A percentile compares a stretch with the other conserved stretches of the same genome.
Conservation (phyloP, 2,113 vertebrate species). For the Sula dactylatra region DNA sequence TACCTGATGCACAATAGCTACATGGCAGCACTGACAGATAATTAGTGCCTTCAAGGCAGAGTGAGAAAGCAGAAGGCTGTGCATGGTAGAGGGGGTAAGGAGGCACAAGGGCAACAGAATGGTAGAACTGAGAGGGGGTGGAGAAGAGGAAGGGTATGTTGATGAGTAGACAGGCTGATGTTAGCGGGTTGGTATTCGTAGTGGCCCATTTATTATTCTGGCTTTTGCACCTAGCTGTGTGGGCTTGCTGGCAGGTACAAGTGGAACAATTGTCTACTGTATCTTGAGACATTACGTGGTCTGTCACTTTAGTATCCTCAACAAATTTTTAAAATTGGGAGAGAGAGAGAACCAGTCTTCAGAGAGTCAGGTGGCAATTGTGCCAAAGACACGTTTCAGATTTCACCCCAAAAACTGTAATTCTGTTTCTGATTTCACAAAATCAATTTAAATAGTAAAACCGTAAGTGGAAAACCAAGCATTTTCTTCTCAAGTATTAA, state of each 20-base stretch:
- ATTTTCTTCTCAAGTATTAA: background rate
- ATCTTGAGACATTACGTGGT: background rate
- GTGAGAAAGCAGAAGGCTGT: background rate
- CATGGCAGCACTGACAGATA: background rate
- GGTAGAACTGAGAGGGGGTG: background rate
- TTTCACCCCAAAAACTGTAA: background rate
- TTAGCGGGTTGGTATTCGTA: background rate
- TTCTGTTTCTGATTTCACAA: background rate
- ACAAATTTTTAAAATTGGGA: background rate
- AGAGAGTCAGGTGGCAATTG: background rate
- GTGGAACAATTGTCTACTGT: background rate
- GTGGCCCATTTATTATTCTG: background rate
- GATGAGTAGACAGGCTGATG: background rate
- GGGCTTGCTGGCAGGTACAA: background rate
- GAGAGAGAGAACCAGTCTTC: background rate
- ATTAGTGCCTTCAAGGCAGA: background rate
- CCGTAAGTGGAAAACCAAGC: background rate
- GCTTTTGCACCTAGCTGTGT: background rate
- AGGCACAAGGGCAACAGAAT: background rate
- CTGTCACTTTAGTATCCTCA: background rate
- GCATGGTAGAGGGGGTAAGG: background rate
- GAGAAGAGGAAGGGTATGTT: background rate
- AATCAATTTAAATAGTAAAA: background rate
- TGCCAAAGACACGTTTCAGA: background rate
- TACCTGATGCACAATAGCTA: background rate